Conservation (phyloP, 2,888 invertebrate species). For the Drosophila falleni region DNA sequence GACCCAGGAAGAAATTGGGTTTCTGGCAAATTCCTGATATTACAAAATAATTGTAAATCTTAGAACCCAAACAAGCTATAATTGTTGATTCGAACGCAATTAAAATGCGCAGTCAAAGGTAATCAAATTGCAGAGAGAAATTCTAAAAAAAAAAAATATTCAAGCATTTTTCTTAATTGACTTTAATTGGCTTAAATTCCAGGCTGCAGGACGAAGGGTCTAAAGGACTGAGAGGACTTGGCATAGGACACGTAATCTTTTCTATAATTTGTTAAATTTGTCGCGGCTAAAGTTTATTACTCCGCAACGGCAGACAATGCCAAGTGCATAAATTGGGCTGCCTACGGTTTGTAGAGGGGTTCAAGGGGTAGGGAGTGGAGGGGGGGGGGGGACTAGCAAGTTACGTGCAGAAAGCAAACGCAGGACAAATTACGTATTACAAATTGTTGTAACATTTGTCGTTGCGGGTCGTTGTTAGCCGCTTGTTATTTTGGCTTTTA, state of each 20-base stretch:
- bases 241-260: slow-evolving; percentile 73
- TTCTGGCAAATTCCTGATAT: slow-evolving; percentile 5
- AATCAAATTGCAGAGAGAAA: slow-evolving; percentile 11
- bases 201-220: slow-evolving; percentile 22
- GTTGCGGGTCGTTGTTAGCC: slow-evolving; percentile 40
- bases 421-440: slow-evolving; percentile 76
- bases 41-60: slow-evolving; percentile 4
- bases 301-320: slow-evolving; percentile 72
- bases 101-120: slow-evolving; percentile 29
- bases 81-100: slow-evolving; percentile 47
- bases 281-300: slow-evolving; percentile 80
- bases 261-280: slow-evolving; percentile 80
- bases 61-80: slow-evolving; percentile 25
- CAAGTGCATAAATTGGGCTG: slow-evolving; percentile 76
- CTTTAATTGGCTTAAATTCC: slow-evolving; percentile 73
- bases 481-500: slow-evolving; percentile 53
- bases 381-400: neutral
- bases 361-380: neutral
- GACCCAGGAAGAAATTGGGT: slow-evolving; percentile 3
- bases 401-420: slow-evolving; percentile 26
- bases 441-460: slow-evolving; percentile 66
- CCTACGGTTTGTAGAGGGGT: slow-evolving; percentile 25
- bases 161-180: slow-evolving; percentile 61
- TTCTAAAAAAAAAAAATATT: slow-evolving; percentile 25
- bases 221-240: slow-evolving; percentile 2